Evolutionary conservation across 2,888 invertebrate species (phyloP), one percentile per base, ranked within the genome.

Genomic region (Mesorhabditis spiculigera): DNA sequence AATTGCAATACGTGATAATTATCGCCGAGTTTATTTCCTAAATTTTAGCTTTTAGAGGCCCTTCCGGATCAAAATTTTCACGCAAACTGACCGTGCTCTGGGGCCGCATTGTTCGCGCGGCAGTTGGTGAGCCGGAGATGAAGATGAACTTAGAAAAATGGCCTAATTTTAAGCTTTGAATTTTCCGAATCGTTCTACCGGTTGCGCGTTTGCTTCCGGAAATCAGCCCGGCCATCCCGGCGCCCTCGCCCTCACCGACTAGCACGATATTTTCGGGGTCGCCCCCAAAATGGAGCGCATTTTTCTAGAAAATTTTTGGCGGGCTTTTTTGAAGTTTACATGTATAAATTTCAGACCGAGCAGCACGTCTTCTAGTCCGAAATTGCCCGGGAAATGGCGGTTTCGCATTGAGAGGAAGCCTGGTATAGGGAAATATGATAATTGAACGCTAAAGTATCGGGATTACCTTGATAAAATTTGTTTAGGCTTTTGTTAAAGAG

Each of bases 11-110:
- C 10, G 8, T 50, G 58, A 50, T 50, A 10, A 50, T n/a, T 13
- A 50, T 50, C 58, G 58, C 58, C n/a, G 58, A 50, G n/a, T 50
- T 50, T 10, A 50, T 50, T 50, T 50, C 58, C 58, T 50, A 50
- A 50, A 50, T 50, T 50, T 50, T 50, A 10, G 8, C 58, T 10
- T 50, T 50, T 10, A n/a, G n/a, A 50, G 58, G 58, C 10, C 8
- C 8, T 50, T 3, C 10, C 58, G 58, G 8, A 10, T 28, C 28
- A 28, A 28, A 28, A 28, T 28, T 28, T 28, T 28, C 28, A 28
- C 28, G 28, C 28, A 28, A 3, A 28, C 28, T 28, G 8, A 50
- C 58, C 58, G 58, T 50, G n/a, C 8, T 13, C 2, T 50, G 58
- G n/a, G 8, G 8, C 10, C 58, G 58, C 8, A 50, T n/a, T 50